Conservation (phyloP, 2,888 invertebrate genomes). For the Drosophila austrosaltans region DNA sequence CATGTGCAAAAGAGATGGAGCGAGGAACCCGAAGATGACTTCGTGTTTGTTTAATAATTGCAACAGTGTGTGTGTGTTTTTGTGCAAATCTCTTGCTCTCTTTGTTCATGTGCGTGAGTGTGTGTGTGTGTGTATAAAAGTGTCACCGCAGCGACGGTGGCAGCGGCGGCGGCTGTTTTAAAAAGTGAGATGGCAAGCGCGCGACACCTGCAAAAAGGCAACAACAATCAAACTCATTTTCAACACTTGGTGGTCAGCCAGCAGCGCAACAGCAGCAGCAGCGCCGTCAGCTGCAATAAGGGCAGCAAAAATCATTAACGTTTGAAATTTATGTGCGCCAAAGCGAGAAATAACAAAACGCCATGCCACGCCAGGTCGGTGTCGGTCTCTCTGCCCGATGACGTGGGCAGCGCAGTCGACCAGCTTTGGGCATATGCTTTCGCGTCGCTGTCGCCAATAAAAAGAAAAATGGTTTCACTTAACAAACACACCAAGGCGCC, state of each 20-base stretch:
- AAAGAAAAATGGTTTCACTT: conserved; percentile 82
- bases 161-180: conserved; percentile 59
- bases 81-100: conserved; percentile 1
- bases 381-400: conserved; percentile 26
- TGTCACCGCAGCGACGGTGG: conserved; percentile 57
- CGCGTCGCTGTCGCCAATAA: conserved; percentile 54
- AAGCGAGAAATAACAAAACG: conserved; percentile 78
- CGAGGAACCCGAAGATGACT: conserved; percentile 32
- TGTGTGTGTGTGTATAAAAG: conserved; percentile 43
- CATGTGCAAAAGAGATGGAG: conserved; percentile 12
- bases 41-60: conserved; percentile 37
- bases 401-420: conserved; percentile 27
- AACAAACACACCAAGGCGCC: conserved; percentile 75
- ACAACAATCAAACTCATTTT: conserved; percentile 50
- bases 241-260: conserved; percentile 65
- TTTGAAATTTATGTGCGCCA: conserved; percentile 71
- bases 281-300: conserved; percentile 54
- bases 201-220: conserved; percentile 61
- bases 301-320: conserved; percentile 76
- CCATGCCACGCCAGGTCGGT: neutral
- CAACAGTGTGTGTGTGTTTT: conserved; percentile 1
- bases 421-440: neutral
- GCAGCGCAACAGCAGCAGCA: conserved; percentile 19
- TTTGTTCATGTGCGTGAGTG: conserved; percentile 26
- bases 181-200: conserved; percentile 72